phyloP scores from a whole-genome alignment of 1,140 invertebrate species.

The Apocrypta bakeri region DNA sequence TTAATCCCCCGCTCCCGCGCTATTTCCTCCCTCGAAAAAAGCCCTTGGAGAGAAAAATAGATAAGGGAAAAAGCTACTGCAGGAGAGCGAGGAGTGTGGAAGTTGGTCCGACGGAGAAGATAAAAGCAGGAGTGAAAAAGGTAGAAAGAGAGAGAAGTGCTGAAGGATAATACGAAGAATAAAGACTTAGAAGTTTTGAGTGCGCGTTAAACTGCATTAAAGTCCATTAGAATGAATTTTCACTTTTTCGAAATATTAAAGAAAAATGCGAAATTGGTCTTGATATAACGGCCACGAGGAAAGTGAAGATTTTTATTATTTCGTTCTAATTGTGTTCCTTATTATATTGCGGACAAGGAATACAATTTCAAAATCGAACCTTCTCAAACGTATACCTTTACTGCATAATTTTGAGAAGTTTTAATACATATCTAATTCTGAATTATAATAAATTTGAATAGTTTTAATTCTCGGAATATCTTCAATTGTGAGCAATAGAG shows the following conservation, averaged over 20 bases:
- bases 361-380: no score
- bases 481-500: no score
- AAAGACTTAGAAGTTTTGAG: background rate
- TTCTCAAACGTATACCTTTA: no score
- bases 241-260: background rate
- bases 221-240: background rate
- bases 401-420: no score
- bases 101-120: background rate
- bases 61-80: background rate
- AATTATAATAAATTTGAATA: no score
- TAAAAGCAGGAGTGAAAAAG: background rate
- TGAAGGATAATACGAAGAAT: background rate
- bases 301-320: no score
- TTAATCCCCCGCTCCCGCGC: constrained; percentile 4
- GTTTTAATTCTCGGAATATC: no score
- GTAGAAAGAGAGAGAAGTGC: no score
- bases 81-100: no score
- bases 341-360: no score
- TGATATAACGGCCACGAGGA: background rate
- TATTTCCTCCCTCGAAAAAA: background rate
- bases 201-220: background rate
- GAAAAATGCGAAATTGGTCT: background rate
- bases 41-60: background rate
- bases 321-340: no score
- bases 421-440: no score